Conservation (phyloP, 2,888 invertebrate genomes). For the Myathropa florea region DNA sequence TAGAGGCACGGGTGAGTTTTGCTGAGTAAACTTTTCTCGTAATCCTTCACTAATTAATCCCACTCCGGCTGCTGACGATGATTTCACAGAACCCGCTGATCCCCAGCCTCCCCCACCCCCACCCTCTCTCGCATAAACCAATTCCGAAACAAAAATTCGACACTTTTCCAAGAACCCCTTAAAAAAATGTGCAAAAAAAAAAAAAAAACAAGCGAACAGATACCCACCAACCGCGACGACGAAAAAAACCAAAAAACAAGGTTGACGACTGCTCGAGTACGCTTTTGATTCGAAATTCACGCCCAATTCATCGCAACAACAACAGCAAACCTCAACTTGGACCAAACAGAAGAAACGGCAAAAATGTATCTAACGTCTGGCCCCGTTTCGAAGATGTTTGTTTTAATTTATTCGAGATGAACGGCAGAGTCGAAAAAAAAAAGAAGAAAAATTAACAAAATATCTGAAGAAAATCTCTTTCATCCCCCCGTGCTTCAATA, state of each 20-base stretch:
- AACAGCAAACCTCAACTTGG: background rate
- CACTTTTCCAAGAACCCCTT: background rate
- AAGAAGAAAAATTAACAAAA: background rate
- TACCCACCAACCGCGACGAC: background rate
- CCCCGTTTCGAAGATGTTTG: conserved; percentile 1
- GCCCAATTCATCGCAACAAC: conserved; percentile 13
- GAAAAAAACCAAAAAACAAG: background rate
- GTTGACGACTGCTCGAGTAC: conserved; percentile 45
- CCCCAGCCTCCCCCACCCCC: too few relatives aligned
- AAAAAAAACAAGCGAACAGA: background rate
- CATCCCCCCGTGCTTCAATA: background rate
- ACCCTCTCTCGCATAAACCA: too few relatives aligned
- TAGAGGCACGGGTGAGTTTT: background rate
- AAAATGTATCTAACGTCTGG: background rate
- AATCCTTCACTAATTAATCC: background rate
- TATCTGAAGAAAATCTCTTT: background rate
- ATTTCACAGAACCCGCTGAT: background rate
- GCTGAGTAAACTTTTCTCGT: background rate
- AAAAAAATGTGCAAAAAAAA: background rate
- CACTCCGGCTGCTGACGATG: background rate
- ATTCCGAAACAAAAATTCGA: background rate
- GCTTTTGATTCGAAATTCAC: conserved; percentile 24
- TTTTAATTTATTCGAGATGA: conserved; percentile 1
- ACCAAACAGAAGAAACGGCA: background rate
- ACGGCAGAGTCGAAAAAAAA: background rate